Percentiles rank a stretch among this genome's conserved stretches.
These are phyloP conservation scores for Rhynchopsitta pachyrhyncha DNA, from an alignment of 2,113 vertebrate genomes.

Conservation along the genomic window DNA sequence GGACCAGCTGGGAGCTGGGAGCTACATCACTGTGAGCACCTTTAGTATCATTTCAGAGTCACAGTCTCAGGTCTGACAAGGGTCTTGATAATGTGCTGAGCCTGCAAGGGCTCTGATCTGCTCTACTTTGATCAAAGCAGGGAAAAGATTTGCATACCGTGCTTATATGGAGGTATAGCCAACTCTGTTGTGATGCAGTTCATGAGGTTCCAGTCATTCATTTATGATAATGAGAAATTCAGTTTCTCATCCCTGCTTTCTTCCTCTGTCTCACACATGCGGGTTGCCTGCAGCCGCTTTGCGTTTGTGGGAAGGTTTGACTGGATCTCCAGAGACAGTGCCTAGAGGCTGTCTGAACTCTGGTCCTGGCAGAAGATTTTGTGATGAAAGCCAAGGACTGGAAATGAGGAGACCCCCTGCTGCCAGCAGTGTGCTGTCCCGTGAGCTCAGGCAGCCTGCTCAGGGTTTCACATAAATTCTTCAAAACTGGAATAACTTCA, in stretches of 20 bases:
- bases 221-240: background rate
- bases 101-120: background rate
- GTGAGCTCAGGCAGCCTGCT: background rate
- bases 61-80: background rate
- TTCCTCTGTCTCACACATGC: background rate
- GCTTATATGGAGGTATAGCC: background rate
- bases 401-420: background rate
- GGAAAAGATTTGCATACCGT: background rate
- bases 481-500: background rate
- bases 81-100: background rate
- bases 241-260: background rate
- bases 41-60: background rate
- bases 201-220: rapidly evolving
- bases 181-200: background rate
- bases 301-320: background rate
- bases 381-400: constrained; percentile 7
- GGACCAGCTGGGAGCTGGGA: background rate
- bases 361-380: background rate
- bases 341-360: background rate
- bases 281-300: background rate
- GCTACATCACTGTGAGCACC: background rate
- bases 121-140: background rate
- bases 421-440: background rate
- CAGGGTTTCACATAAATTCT: background rate
- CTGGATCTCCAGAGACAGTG: background rate